Conservation (phyloP, 1,140 invertebrate species). For the Bombus pascuorum region DNA sequence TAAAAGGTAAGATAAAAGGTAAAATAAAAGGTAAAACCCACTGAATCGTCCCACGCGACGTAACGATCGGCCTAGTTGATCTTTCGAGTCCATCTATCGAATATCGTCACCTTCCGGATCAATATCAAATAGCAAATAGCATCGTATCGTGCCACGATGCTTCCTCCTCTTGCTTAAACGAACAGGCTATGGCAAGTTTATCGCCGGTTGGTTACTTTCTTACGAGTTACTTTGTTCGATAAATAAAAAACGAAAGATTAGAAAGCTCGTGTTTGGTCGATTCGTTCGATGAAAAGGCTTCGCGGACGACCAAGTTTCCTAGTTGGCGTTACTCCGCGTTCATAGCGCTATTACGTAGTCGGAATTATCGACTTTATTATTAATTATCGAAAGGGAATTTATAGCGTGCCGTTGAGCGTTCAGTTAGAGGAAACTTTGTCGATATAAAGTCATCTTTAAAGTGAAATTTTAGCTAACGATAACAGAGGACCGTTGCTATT, state of each 20-base stretch:
- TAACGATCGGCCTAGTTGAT: too few species aligned
- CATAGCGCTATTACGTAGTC: neutral
- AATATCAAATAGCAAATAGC: neutral
- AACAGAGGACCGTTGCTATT: neutral
- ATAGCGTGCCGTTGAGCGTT: neutral
- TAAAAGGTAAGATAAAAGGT: neutral
- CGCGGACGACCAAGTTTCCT: too few species aligned
- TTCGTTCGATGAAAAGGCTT: neutral
- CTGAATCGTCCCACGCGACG: too few species aligned
- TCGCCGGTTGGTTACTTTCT: neutral
- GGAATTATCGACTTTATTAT: constrained; percentile 1
- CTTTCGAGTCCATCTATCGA: too few species aligned
- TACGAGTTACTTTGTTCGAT: too few species aligned
- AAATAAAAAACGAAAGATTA: neutral
- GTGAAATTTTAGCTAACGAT: neutral
- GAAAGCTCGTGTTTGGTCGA: too few species aligned
- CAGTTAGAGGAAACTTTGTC: neutral
- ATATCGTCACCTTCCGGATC: neutral
- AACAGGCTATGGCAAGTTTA: neutral
- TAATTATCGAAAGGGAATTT: constrained; percentile 21
- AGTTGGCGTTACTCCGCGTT: too few species aligned
- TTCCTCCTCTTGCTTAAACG: too few species aligned
- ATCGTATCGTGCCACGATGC: too few species aligned
- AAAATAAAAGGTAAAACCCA: too few species aligned
- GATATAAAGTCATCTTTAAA: neutral